Evolutionary conservation across 2,888 invertebrate genomes (phyloP).

Genomic region (Caenorhabditis sp.): DNA sequence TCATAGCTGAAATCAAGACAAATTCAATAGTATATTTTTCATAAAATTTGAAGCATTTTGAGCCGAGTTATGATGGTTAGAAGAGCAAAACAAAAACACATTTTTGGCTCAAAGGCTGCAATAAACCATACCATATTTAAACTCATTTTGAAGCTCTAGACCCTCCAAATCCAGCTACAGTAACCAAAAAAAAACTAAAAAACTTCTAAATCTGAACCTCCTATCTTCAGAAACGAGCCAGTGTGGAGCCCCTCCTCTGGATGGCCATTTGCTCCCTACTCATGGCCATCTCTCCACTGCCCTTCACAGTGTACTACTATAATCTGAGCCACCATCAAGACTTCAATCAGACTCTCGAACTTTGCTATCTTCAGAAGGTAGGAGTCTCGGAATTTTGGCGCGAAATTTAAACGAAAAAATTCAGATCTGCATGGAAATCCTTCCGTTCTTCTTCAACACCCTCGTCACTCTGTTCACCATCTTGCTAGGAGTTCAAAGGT

Average conservation of each 20-base stretch:
- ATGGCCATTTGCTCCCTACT: conserved; percentile 74
- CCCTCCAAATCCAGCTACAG: not conserved
- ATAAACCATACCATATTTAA: too few species aligned
- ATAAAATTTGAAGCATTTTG: too few species aligned
- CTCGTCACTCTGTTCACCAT: conserved; percentile 75
- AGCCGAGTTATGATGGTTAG: too few species aligned
- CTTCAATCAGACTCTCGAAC: conserved; percentile 66
- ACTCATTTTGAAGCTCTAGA: not conserved
- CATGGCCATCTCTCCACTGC: conserved; percentile 75
- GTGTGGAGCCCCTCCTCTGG: conserved; percentile 74
- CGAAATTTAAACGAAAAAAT: not conserved
- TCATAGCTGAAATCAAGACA: too few species aligned
- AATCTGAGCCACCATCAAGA: conserved; percentile 70
- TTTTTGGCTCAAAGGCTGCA: too few species aligned
- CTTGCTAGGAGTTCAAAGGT: conserved; percentile 74
- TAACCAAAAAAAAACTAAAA: not conserved
- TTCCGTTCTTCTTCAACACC: conserved; percentile 78
- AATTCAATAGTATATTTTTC: too few species aligned
- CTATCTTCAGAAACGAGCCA: conserved; percentile 70
- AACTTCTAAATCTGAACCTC: not conserved
- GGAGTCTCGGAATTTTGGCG: not conserved
- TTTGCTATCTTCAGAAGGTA: conserved; percentile 74
- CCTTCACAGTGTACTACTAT: conserved; percentile 77
- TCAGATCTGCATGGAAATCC: conserved; percentile 74
- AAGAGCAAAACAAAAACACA: too few species aligned